A percentile compares a stretch with the other conserved stretches of the same genome.
Conservation (phyloP, 2,113 vertebrate species). For the Catharus fuscescens region DNA sequence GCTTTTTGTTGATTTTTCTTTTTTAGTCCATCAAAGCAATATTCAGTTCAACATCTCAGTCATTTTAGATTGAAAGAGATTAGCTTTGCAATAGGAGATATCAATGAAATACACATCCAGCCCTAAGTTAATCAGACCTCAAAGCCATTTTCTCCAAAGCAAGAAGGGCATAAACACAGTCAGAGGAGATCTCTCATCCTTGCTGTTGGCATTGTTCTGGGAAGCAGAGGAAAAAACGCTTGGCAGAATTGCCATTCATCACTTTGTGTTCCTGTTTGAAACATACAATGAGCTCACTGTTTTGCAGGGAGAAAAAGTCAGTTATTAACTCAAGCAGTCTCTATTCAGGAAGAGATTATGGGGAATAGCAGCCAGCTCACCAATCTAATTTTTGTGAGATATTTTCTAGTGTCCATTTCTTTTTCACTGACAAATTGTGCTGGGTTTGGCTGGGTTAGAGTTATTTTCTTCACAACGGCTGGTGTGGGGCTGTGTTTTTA, state of each 20-base stretch:
- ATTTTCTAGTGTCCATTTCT: neutral
- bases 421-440: neutral
- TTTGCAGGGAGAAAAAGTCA: conserved; percentile 10
- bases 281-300: conserved; percentile 5
- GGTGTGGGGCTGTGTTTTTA: neutral
- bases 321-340: neutral
- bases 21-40: neutral
- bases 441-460: neutral
- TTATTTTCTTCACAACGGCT: neutral
- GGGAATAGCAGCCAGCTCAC: neutral
- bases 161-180: neutral
- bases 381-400: neutral
- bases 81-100: neutral
- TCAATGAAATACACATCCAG: neutral
- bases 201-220: neutral
- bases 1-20: neutral
- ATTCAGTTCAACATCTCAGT: neutral
- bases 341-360: conserved; percentile 4
- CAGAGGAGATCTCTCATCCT: neutral
- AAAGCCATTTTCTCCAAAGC: neutral
- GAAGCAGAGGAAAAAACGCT: neutral
- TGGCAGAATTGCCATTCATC: conserved; percentile 2
- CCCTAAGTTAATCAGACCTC: neutral
- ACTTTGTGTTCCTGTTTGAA: neutral
- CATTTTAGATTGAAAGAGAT: neutral